Evolutionary conservation across 2,888 invertebrate species (phyloP), one percentile per base, ranked within the genome.

Genomic region (Seladonia tumulorum): DNA sequence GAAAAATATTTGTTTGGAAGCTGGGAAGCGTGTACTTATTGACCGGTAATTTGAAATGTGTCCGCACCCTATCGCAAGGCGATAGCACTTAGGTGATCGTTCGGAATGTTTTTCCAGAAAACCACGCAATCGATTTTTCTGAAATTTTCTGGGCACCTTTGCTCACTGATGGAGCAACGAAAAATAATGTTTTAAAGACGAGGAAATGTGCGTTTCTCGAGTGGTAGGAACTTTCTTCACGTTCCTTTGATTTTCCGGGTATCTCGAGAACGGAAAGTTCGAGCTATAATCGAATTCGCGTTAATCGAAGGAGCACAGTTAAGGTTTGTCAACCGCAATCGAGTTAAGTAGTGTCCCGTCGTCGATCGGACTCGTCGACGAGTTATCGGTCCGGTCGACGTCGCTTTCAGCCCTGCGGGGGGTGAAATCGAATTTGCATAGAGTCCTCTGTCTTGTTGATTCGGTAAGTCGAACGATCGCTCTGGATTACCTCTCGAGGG

Each of bases 361-460:
- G 89, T 81, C 80, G 88, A 89, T 83, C 86, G 83, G 76, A 87
- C 88, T 89, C 85, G 83, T 80, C 81, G 85, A 84, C 16, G 83
- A 89, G 87, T 89, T 85, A 85, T 85, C 89, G 84, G 81, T 71
- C 78, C 49, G 76, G 78, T 78, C 80, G 77, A 79, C 80, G 88
- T 86, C 86, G 79, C 81, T 89, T 86, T 75, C 88, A 79, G 83
- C 73, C 81, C 10, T 10, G 29, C n/a, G 5, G 45, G 45, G 76
- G 63, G n/a, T 35, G 70, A 75, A 49, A 49, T 14, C 12, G 76
- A 79, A 89, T 89, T 90, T 89, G 83, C 90, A 89, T 89, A 74
- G 85, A 87, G 79, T 78, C 73, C 25, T 71, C 80, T 68, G 85
- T 74, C 83, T 86, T 76, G 80, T 88, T 82, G 82, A 76, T 82